Percentiles rank a stretch among this genome's conserved stretches.
Evolutionary conservation across 2,113 vertebrate genomes (phyloP).

Genomic region (Catharus minimus): DNA sequence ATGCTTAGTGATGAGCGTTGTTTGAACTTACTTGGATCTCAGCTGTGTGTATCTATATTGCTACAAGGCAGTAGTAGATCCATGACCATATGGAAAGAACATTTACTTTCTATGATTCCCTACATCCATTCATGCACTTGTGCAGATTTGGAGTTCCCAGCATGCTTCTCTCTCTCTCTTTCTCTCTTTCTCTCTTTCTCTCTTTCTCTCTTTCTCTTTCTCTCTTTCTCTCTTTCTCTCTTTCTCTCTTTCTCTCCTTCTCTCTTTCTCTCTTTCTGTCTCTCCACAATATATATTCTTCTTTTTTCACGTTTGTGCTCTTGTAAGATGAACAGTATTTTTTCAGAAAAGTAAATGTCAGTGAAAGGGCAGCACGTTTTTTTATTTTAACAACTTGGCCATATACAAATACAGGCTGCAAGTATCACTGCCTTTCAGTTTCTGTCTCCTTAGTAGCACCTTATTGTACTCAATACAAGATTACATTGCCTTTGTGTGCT

Average conservation of each 20-base stretch:
- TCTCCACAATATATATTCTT: not conserved
- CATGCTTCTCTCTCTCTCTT: not conserved
- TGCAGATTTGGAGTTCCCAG: not conserved
- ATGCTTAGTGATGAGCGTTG: accelerated
- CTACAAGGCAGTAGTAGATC: not conserved
- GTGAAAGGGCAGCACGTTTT: not conserved
- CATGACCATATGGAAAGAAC: not conserved
- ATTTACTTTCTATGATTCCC: not conserved
- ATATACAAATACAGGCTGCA: not conserved
- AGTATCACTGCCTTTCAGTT: not conserved
- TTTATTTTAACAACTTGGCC: not conserved
- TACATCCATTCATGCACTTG: accelerated
- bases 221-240: not conserved
- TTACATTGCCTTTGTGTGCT: not conserved
- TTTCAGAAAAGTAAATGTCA: not conserved
- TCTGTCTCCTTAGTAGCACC: not conserved
- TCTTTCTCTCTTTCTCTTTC: not conserved
- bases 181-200: not conserved
- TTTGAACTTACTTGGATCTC: not conserved
- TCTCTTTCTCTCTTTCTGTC: not conserved
- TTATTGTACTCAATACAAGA: no score
- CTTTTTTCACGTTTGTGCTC: not conserved
- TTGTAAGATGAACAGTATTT: not conserved
- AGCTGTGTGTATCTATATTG: not conserved
- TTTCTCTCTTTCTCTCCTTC: not conserved